A percentile compares a stretch with the other conserved stretches of the same genome.
Evolutionary conservation across 2,888 invertebrate species (phyloP).

Genomic region (Philonicus albiceps): DNA sequence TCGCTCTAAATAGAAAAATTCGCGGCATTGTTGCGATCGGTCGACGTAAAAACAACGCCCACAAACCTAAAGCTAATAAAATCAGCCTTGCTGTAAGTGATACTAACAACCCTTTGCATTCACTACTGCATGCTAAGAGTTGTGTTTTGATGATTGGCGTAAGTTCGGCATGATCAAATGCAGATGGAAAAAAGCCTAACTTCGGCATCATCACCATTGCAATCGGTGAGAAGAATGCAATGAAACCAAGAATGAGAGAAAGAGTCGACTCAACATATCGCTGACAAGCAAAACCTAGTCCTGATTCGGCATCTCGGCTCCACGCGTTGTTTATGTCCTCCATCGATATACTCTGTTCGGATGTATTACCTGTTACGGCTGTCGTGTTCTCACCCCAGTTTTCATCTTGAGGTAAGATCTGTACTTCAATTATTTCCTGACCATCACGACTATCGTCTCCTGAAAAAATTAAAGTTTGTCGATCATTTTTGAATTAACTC

Average conservation of each 20-base stretch:
- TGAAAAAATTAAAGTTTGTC: neutral
- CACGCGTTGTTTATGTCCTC: conserved; percentile 91
- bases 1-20: conserved; percentile 88
- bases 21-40: conserved; percentile 89
- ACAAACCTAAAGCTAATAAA: conserved; percentile 86
- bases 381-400: conserved; percentile 99
- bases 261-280: conserved; percentile 84
- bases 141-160: conserved; percentile 75
- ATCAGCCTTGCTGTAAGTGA: conserved; percentile 91
- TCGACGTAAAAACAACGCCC: conserved; percentile 89
- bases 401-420: conserved; percentile 95
- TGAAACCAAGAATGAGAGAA: conserved; percentile 78
- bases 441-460: conserved; percentile 78
- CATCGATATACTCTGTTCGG: conserved; percentile 92
- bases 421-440: conserved; percentile 94
- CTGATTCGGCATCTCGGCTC: conserved; percentile 77
- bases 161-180: conserved; percentile 71
- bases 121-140: conserved; percentile 84
- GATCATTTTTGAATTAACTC: too few species aligned
- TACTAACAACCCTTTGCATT: conserved; percentile 92
- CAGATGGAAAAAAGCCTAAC: conserved; percentile 82
- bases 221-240: conserved; percentile 90
- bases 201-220: conserved; percentile 95
- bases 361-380: conserved; percentile 95
- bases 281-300: conserved; percentile 77